Conservation (phyloP, 2,888 invertebrate genomes). For the Aphrophora alni region DNA sequence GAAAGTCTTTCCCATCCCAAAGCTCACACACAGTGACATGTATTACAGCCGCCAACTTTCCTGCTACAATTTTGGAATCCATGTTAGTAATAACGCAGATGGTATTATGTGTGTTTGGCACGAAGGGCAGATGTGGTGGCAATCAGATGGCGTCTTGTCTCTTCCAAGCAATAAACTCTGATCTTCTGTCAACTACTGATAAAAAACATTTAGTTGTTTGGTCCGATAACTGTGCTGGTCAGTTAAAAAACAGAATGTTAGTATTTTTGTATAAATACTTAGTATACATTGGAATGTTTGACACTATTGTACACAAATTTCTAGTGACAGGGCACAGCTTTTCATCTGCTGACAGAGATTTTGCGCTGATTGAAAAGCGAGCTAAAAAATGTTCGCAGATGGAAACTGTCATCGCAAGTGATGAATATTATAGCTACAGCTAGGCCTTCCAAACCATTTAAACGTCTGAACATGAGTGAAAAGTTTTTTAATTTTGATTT, state of each 20-base stretch:
- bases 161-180: background rate
- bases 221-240: constrained; percentile 36
- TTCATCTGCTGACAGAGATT: constrained; percentile 8
- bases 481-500: background rate
- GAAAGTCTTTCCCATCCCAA: constrained; percentile 15
- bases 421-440: constrained; percentile 11
- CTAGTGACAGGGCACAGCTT: background rate
- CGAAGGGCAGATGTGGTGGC: constrained; percentile 23
- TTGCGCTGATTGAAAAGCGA: background rate
- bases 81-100: constrained; percentile 45
- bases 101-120: constrained; percentile 48
- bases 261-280: constrained; percentile 35
- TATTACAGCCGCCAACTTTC: constrained; percentile 51
- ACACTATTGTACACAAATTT: background rate
- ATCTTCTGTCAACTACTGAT: constrained; percentile 12
- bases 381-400: too few relatives aligned
- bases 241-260: constrained; percentile 38
- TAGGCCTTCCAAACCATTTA: too few relatives aligned
- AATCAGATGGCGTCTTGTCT: constrained; percentile 27
- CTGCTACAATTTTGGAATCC: constrained; percentile 47
- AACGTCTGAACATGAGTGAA: too few relatives aligned
- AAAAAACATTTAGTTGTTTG: constrained; percentile 28
- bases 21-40: constrained; percentile 51
- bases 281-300: background rate
- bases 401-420: background rate